A percentile compares a stretch with the other conserved stretches of the same genome.
These are phyloP conservation scores for Pangasianodon hypophthalmus DNA, from an alignment of 2,113 vertebrate genomes.

Conservation along the genomic window DNA sequence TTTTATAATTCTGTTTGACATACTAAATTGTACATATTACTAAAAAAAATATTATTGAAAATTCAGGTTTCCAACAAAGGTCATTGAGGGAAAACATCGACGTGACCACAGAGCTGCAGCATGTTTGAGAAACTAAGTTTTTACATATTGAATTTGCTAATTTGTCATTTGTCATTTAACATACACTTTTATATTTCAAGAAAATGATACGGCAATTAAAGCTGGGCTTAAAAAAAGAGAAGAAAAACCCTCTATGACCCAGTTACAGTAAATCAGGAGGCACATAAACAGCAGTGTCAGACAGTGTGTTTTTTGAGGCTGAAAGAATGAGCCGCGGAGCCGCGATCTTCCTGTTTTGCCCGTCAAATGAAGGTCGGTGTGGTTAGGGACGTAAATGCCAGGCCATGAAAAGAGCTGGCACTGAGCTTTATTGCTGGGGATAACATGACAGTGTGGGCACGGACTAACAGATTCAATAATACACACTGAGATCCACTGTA, in stretches of 20 bases:
- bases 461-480: conserved; percentile 49
- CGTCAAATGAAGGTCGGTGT: conserved; percentile 65
- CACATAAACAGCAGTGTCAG: conserved; percentile 70
- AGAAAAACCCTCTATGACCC: conserved; percentile 58
- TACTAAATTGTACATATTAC: neutral
- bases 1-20: neutral
- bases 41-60: neutral
- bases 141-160: neutral
- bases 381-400: conserved; percentile 50
- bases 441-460: conserved; percentile 58
- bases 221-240: neutral
- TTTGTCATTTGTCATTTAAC: neutral
- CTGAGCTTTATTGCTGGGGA: conserved; percentile 55
- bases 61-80: neutral
- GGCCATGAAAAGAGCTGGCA: conserved; percentile 60
- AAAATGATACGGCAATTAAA: neutral
- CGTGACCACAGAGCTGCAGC: neutral
- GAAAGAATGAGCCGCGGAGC: conserved; percentile 70
- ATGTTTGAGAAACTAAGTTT: too few species aligned
- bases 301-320: conserved; percentile 73
- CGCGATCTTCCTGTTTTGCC: conserved; percentile 73
- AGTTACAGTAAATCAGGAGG: conserved; percentile 69
- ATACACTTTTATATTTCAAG: neutral
- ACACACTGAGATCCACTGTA: neutral
- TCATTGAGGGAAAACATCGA: neutral